Base-by-base conservation (phyloP, 2,888 invertebrate genomes). In the Sisyra nigra region DNA sequence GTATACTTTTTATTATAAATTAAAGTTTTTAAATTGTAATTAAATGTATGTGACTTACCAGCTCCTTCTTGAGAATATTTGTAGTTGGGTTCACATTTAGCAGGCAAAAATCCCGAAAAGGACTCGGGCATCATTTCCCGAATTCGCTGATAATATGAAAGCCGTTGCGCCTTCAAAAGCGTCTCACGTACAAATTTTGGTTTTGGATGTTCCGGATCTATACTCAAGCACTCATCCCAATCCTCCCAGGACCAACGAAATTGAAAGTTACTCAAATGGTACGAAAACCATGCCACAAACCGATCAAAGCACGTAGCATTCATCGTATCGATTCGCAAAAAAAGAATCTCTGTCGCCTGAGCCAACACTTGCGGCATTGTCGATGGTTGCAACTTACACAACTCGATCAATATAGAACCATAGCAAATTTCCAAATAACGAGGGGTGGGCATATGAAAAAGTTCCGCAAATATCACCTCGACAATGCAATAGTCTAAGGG, bases 231-330 rank as follows among this genome's bases (percentile, higher is more conserved):
- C 10, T 80, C 78, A 56, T 85, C 84, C 92, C 92, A 92, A 57
- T 92, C 92, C 51, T 91, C 89, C 98, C 98, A 98, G 2, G 91
- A 91, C 97, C 97, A 98, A 42, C 93, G 80, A 61, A 93, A 98
- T 63, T 98, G 96, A 62, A 98, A 98, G 67, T 98, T 98, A 61
- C 96, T 96, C 63, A 98, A 71, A 65, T 98, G 97, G 61, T 97
- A 97, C 1, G 89, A 79, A 63, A 98, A 98, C 98, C 98, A 99
- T 60, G 80, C 82, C 17, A 86, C 87, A 61, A 98, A 93, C 54
- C 96, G 79, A 64, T 98, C 97, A 62, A 97, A 88, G 58, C 94
- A 92, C 2, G 89, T 81, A 1, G 91, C 84, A 60, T 96, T 94
- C 97, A 98, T 97, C 1, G 86, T 80, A 59, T 97, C 94, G 56